Base-by-base conservation (phyloP, 2,113 vertebrate species). In the Bos taurus region DNA sequence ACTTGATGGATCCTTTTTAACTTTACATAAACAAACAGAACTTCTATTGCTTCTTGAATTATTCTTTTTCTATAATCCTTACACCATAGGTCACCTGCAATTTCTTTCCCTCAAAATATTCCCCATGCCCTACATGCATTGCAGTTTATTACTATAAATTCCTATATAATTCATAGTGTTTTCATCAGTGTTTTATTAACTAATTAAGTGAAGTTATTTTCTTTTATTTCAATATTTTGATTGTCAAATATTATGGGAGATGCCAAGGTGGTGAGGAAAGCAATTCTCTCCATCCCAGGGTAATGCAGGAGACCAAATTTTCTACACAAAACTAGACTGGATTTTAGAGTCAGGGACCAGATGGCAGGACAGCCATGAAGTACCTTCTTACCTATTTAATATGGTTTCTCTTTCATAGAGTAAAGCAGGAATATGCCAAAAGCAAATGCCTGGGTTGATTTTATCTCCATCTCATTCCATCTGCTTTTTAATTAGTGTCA, bases 401-500 rank as follows among this genome's bases (percentile, higher is more conserved):
- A 50, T 10, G 30, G 12, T 89, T 12, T 78, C 30, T 59, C 6
- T 57, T 78, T 83, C 67, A 56, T 4, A 82, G 54, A 30, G 7
- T 80, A 56, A 94, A 92, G 7, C 28, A 33, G 23, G 16, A 1
- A 9, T 33, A 7, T 88, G 60, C n/a, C 83, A 96, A 71, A 88
- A 84, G 14, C 52, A 86, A 87, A 82, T 67, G n/a, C 30, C 10
- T 91, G 59, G 13, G 8, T 89, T 93, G 48, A 46, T 94, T 95
- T 91, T 95, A 92, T 96, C 36, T 95, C 48, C 78, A 64, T 92
- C 23, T 36, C 36, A 40, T 81, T 94, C 81, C 81, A 96, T 97
- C 95, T 97, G 96, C 52, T 95, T 93, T 96, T 92, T 95, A 94
- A 95, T 96, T 89, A 97, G 84, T 95, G 94, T 90, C 89, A 96